Conservation (phyloP, 2,888 invertebrate species). For the Pomacea canaliculata region DNA sequence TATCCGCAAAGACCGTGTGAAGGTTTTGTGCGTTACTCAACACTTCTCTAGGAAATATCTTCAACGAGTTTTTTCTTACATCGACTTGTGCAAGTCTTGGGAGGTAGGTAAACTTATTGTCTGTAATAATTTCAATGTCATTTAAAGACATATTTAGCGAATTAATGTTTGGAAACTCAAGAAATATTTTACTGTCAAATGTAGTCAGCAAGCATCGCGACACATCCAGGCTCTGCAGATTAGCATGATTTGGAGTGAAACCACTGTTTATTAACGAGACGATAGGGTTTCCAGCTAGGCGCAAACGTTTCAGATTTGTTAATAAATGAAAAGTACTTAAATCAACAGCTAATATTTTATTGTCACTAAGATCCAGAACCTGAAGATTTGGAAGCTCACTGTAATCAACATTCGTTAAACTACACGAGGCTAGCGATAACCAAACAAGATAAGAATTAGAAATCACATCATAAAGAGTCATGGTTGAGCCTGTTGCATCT, state of each 20-base stretch:
- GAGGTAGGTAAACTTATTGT: background rate
- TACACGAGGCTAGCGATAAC: conserved; percentile 2
- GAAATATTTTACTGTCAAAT: background rate
- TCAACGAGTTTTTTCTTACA: conserved; percentile 2
- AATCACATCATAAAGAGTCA: conserved; percentile 3
- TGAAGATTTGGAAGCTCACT: conserved; percentile 14
- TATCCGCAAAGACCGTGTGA: background rate
- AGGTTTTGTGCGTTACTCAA: background rate
- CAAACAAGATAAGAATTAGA: background rate
- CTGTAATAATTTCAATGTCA: background rate
- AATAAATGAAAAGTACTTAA: conserved; percentile 5
- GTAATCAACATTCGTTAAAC: background rate
- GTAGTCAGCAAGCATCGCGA: background rate
- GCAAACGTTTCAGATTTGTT: background rate
- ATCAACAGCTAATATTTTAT: background rate
- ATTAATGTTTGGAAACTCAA: background rate
- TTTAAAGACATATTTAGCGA: background rate
- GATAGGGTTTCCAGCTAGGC: conserved; percentile 10
- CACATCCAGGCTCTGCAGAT: conserved; percentile 1
- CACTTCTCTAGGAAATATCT: background rate
- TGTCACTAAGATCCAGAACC: conserved; percentile 25
- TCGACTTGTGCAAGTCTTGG: background rate
- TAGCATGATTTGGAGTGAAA: background rate
- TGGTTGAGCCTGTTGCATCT: conserved; percentile 10
- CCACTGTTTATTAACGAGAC: background rate